These are phyloP conservation scores for Anhinga anhinga DNA, from an alignment of 2,113 vertebrate species.

Conservation along the genomic window DNA sequence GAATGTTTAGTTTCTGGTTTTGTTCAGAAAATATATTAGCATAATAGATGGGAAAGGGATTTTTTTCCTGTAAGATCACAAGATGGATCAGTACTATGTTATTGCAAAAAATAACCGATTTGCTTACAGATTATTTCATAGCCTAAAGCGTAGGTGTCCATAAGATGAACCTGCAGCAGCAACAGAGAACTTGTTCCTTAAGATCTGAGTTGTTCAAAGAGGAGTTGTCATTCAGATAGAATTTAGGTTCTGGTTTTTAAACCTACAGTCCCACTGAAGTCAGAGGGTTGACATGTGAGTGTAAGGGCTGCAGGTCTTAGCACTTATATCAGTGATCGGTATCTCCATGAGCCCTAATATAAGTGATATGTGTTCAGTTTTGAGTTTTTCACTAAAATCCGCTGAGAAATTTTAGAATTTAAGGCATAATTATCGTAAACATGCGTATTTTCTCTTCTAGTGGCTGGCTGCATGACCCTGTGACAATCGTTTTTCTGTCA, in stretches of 20 bases:
- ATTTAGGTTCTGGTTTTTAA: background rate
- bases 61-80: background rate
- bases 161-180: background rate
- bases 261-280: background rate
- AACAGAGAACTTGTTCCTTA: background rate
- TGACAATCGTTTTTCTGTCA: background rate
- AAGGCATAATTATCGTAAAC: background rate
- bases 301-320: background rate
- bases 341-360: background rate
- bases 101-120: background rate
- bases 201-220: background rate
- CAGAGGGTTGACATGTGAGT: background rate
- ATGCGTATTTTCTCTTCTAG: background rate
- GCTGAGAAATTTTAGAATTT: background rate
- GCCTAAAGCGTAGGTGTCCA: background rate
- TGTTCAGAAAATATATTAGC: background rate
- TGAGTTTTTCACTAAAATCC: background rate
- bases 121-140: background rate
- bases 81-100: background rate
- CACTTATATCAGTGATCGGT: accelerated
- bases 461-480: background rate
- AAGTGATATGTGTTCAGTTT: background rate
- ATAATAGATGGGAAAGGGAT: background rate
- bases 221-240: background rate
- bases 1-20: background rate